Conservation (phyloP, 2,888 invertebrate genomes). For the Mylabris sibirica region DNA sequence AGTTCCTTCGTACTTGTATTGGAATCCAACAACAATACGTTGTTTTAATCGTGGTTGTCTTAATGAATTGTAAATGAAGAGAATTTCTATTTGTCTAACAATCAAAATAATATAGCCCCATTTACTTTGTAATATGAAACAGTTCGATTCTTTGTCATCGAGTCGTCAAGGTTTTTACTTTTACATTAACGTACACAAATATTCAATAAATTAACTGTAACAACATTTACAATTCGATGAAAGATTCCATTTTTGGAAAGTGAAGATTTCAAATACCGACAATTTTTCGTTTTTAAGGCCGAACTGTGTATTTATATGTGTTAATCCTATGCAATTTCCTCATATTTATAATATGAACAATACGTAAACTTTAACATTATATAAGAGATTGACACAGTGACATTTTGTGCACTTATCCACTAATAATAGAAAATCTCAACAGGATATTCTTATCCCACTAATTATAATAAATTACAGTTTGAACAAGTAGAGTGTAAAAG, state of each 20-base stretch:
- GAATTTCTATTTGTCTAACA: background rate
- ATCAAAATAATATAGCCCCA: background rate
- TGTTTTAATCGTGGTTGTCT: background rate
- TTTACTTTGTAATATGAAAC: background rate
- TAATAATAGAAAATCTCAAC: constrained; percentile 9
- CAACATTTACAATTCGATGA: background rate
- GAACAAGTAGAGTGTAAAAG: background rate
- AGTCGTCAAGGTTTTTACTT: constrained; percentile 13
- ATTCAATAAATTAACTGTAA: constrained; percentile 2
- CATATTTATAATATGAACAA: background rate
- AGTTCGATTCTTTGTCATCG: background rate
- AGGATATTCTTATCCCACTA: background rate
- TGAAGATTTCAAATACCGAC: background rate
- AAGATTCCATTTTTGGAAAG: constrained; percentile 8
- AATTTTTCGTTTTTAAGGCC: background rate
- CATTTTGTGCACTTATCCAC: background rate
- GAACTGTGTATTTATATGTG: background rate
- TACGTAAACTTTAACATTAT: constrained; percentile 12
- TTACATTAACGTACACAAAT: background rate
- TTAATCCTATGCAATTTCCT: background rate
- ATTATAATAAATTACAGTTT: background rate
- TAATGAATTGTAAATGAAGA: background rate
- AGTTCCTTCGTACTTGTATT: background rate
- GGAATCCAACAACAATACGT: background rate
- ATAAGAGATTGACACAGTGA: constrained; percentile 12